Conservation (phyloP, 2,797 vertebrate species). For the Myioborus miniatus region DNA sequence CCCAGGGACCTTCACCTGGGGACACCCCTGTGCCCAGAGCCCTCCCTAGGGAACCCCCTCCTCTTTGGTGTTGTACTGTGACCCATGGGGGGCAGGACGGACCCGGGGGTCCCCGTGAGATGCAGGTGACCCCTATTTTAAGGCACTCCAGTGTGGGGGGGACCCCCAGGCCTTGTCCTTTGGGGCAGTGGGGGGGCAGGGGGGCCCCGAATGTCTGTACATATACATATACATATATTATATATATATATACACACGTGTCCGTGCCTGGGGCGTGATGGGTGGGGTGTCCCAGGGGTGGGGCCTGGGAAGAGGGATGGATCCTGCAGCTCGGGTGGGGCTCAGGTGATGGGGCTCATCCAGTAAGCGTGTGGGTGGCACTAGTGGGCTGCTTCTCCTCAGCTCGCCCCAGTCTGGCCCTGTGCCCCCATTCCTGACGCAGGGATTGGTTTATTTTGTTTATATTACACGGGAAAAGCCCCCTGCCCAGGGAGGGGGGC, state of each 20-base stretch:
- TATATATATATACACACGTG: neutral
- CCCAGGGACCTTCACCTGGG: neutral
- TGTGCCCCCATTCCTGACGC: neutral
- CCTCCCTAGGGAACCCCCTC: neutral
- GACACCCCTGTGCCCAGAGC: neutral
- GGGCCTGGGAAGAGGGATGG: neutral
- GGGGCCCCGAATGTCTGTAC: neutral
- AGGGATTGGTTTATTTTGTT: neutral
- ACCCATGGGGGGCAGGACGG: neutral
- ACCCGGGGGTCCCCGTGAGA: neutral
- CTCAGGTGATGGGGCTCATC: neutral
- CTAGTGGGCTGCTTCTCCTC: neutral
- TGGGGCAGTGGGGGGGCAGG: neutral
- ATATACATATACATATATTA: conserved; percentile 33
- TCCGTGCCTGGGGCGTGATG: neutral
- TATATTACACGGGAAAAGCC: neutral
- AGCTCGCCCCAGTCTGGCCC: neutral
- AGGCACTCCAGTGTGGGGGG: neutral
- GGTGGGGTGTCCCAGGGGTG: neutral
- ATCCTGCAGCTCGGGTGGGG: neutral
- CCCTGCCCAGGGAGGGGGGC: neutral
- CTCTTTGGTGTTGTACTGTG: neutral
- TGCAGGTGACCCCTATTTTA: neutral
- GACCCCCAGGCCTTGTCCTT: neutral
- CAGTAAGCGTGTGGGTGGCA: neutral